These are phyloP conservation scores for Microcebus jonahi DNA, from an alignment of 2,113 vertebrate species.

Conservation along the genomic window DNA sequence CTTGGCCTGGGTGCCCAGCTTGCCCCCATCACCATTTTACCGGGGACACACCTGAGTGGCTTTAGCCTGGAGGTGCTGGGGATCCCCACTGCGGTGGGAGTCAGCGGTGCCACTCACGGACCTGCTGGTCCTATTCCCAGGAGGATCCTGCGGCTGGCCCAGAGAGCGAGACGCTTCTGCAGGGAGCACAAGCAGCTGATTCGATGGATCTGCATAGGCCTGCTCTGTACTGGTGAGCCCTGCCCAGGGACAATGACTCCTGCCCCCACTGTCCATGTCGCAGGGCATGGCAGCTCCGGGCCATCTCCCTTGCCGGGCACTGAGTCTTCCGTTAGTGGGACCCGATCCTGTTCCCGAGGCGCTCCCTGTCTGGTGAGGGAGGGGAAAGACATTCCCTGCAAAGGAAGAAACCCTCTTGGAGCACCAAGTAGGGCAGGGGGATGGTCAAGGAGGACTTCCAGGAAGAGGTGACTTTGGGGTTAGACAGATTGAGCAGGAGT, in stretches of 20 bases:
- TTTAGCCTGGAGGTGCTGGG: neutral
- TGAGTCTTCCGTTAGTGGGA: neutral
- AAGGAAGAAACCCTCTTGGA: too few relatives aligned
- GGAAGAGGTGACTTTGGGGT: neutral
- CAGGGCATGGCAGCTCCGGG: fast-evolving
- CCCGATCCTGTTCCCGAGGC: neutral
- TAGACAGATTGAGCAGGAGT: neutral
- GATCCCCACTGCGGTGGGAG: neutral
- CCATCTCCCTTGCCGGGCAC: neutral
- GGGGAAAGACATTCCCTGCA: neutral
- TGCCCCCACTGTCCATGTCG: neutral
- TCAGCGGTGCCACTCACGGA: neutral
- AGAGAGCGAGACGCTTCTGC: conserved; percentile 68
- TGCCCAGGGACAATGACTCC: fast-evolving
- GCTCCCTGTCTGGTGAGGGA: neutral
- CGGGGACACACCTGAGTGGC: neutral
- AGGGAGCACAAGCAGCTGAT: conserved; percentile 68
- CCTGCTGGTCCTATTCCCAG: conserved; percentile 62
- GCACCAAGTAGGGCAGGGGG: neutral
- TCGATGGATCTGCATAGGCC: conserved; percentile 31
- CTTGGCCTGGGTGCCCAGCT: neutral
- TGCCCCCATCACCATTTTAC: fast-evolving
- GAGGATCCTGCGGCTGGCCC: conserved; percentile 61
- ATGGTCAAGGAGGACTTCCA: neutral
- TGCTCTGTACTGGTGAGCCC: conserved; percentile 85